Evolutionary conservation across 35 echinoderm and acorn worm species (phyloP), one percentile per base, ranked within the genome.

Genomic region (Apostichopus californicus): DNA sequence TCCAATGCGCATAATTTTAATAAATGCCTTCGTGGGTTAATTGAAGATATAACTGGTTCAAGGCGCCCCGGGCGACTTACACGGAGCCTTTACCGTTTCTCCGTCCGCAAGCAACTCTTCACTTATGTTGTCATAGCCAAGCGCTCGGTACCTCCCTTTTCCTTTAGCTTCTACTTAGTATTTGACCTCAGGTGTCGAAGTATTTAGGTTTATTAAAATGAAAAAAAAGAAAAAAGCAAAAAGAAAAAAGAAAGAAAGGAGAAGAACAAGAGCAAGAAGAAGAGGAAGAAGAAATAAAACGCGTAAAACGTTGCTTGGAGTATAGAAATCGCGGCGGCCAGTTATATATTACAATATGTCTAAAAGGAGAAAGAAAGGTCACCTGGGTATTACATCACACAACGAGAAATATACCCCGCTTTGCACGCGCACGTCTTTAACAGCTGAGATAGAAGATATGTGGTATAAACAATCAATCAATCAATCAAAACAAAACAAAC

Each of bases 1-100:
- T 58, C 58, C 81, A 22, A 20, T 56, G 58, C 54, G 81, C 17
- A 85, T 85, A 85, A 85, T 85, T 85, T 85, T 85, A 85, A 85
- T 85, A 85, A 85, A 85, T 85, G 81, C 81, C 81, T 85, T 21
- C 81, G 81, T 85, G 21, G 56, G 81, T 58, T 85, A 85, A 85
- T 85, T 85, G 81, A 85, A 85, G 81, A 57, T 60, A 56, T 85
- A 85, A 85, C 81, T 85, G 81, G 81, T 85, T 85, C 81, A 85
- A 85, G 81, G 17, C 18, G 81, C 81, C 81, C 55, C 81, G 58
- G 81, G 81, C 81, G 81, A 85, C 81, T 56, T 59, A 85, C 54
- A 85, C 54, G 55, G 58, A 85, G 81, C 81, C 71, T 85, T 83
- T 58, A 57, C 55, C 54, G n/a, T 85, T 18, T 85, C 81, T 55